Evolutionary conservation across 2,888 invertebrate genomes (phyloP).

Genomic region (Lapara coniferarum): DNA sequence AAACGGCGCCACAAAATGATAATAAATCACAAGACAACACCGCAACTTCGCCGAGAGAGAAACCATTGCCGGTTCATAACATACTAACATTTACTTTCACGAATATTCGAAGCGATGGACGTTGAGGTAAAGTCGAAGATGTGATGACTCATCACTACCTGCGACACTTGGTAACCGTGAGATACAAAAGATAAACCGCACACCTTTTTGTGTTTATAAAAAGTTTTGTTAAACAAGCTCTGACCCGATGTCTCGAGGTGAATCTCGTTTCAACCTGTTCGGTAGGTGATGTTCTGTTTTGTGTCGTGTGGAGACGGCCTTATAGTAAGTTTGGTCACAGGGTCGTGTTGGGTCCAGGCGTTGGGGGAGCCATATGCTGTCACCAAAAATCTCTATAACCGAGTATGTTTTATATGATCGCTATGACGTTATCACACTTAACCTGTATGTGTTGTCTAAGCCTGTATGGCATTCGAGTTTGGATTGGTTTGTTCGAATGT

Average conservation of each 20-base stretch:
- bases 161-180: conserved; percentile 16
- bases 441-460: too few species aligned
- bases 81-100: background rate
- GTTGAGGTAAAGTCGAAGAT: background rate
- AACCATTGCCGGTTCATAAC: background rate
- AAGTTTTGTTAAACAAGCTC: conserved; percentile 13
- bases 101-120: conserved; percentile 5
- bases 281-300: background rate
- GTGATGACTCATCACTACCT: conserved; percentile 18
- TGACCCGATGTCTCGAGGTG: background rate
- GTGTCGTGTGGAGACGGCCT: background rate
- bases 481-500: too few species aligned
- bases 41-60: background rate
- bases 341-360: too few species aligned
- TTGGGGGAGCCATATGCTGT: too few species aligned
- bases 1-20: background rate
- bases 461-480: too few species aligned
- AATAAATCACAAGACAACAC: background rate
- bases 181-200: conserved; percentile 18
- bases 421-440: too few species aligned
- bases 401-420: too few species aligned
- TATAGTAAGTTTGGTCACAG: background rate
- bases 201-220: conserved; percentile 18
- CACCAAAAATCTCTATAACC: too few species aligned
- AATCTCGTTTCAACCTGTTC: background rate